Evolutionary conservation across 2,888 invertebrate genomes (phyloP).

Genomic region (Cephonodes hylas): DNA sequence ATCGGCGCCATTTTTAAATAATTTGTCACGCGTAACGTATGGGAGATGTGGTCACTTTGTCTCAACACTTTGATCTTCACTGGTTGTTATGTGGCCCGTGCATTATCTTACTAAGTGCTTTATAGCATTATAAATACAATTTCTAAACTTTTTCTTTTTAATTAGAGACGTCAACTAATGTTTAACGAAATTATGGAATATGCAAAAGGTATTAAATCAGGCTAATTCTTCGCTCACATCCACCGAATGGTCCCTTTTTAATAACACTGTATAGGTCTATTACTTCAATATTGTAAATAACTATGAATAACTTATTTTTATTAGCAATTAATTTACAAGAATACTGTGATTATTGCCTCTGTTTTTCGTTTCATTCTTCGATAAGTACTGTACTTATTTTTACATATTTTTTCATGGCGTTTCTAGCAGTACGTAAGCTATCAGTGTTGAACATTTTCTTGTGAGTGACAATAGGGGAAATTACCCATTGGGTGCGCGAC

Average conservation of each 20-base stretch:
- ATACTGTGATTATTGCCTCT: too few species aligned
- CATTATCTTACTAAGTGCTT: constrained; percentile 11
- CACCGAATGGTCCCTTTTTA: too few species aligned
- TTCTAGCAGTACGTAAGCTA: neutral
- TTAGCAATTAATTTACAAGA: too few species aligned
- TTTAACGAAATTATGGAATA: neutral
- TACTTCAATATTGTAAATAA: too few species aligned
- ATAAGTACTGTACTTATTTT: too few species aligned
- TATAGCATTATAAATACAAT: constrained; percentile 1
- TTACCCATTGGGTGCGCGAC: constrained; percentile 71
- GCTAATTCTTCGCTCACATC: too few species aligned
- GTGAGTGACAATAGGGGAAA: constrained; percentile 75
- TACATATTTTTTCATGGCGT: too few species aligned
- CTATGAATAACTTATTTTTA: too few species aligned
- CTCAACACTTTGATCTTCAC: constrained; percentile 37
- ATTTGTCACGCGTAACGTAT: constrained; percentile 45
- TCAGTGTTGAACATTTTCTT: constrained; percentile 59
- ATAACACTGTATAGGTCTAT: too few species aligned
- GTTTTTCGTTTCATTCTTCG: too few species aligned
- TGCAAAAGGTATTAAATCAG: too few species aligned
- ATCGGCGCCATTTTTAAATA: constrained; percentile 36
- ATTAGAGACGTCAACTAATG: neutral
- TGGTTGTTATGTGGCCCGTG: constrained; percentile 25
- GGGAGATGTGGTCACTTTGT: constrained; percentile 31
- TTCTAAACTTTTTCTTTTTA: neutral